Base-by-base conservation (phyloP, 2,113 vertebrate genomes). In the Channa maculata region DNA sequence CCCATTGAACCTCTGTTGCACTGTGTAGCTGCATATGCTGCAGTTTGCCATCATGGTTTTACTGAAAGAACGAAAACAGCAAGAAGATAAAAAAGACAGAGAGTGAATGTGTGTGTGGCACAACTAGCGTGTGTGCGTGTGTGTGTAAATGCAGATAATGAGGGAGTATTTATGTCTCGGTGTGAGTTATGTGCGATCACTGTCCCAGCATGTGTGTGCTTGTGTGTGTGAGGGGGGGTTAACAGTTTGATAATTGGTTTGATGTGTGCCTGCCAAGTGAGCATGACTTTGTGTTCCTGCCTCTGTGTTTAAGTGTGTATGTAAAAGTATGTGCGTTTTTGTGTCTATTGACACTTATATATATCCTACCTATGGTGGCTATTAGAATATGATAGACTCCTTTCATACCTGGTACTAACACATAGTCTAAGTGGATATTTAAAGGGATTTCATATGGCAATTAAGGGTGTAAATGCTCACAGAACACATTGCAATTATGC, bases 1-100 rank as follows among this genome's bases (percentile, higher is more conserved):
- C 65, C 69, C 65, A 46, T 61, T 52, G 60, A 84, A 79, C 84
- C 86, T 75, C 78, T 86, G 86, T 63, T 79, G 71, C 78, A 69
- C 51, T 34, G 68, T 36, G 39, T 38, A 38, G 57, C 63, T 73
- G 63, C 82, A 72, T 67, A 79, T 88, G 83, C 65, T 71, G 68
- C 74, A 46, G 78, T 83, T 82, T 70, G 58, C 70, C 71, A 38
- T 53, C 1, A 50, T 24, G 77, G 66, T 39, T 80, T 79, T 62
- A 70, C 75, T 77, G 80, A 77, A 72, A 81, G 68, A 68, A 13
- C 75, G 57, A 77, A 53, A 79, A 44, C 46, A 48, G 43, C 15
- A 12, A 54, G 13, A 37, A 53, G 33, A 44, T 2, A 14, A 9
- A 36, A 67, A 34, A 52, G 57, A 55, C 7, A 3, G 36, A 5